These are phyloP conservation scores for Cyanoramphus novaezelandiae DNA, from an alignment of 2,113 vertebrate genomes.

Conservation along the genomic window DNA sequence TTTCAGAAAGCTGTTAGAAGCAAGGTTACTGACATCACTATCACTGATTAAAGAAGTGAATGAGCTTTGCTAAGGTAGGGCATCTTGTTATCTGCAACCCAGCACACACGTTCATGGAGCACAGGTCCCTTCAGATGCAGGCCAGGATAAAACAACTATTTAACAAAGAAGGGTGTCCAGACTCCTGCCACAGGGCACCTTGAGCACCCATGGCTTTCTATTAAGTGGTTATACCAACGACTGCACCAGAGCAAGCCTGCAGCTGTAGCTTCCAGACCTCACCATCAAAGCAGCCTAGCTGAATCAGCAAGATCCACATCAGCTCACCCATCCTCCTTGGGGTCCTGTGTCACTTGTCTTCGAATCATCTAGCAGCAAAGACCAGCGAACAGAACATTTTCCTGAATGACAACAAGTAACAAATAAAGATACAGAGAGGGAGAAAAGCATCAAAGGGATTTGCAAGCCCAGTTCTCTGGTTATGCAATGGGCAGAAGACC, in stretches of 20 bases:
- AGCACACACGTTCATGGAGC: background rate
- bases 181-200: background rate
- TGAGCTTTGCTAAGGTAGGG: background rate
- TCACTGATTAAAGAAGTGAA: background rate
- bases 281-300: background rate
- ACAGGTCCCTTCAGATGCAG: background rate
- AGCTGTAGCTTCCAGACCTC: background rate
- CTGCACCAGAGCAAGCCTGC: accelerated
- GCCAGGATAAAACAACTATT: background rate
- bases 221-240: background rate
- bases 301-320: background rate
- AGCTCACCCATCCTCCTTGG: background rate
- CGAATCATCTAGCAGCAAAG: background rate
- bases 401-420: background rate
- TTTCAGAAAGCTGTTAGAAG: background rate
- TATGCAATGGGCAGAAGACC: background rate
- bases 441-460: background rate
- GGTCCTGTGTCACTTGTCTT: background rate
- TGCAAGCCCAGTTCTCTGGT: background rate
- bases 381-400: background rate
- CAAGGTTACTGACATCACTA: background rate
- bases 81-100: background rate
- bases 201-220: background rate
- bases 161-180: background rate
- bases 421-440: background rate